Conservation (phyloP, 2,797 vertebrate genomes). For the Chromobotia macracanthus region DNA sequence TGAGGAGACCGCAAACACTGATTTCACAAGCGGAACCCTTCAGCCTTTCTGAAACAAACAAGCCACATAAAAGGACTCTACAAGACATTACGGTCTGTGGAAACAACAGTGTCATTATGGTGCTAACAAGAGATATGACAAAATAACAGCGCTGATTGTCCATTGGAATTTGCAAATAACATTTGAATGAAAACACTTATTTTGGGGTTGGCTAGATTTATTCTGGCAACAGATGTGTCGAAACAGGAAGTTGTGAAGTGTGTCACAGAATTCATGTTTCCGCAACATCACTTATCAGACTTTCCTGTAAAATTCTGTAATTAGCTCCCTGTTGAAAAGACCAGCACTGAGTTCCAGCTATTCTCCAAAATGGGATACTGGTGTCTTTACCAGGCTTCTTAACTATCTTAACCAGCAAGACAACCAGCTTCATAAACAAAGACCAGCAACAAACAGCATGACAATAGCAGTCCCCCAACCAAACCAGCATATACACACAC, state of each 20-base stretch:
- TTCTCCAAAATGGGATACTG: neutral
- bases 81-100: constrained; percentile 15
- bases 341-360: neutral
- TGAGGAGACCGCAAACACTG: constrained; percentile 3
- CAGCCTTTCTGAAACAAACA: constrained; percentile 37
- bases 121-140: neutral
- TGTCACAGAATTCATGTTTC: too few species aligned
- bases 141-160: constrained; percentile 1
- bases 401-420: neutral
- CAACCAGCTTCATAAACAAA: neutral
- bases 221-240: neutral
- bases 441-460: neutral
- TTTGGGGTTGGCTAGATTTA: neutral
- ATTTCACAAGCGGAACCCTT: constrained; percentile 20
- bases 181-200: neutral
- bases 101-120: constrained; percentile 4
- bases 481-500: neutral
- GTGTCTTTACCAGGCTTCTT: neutral
- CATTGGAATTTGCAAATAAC: constrained; percentile 6
- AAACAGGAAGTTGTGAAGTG: neutral
- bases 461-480: neutral
- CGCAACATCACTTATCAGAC: neutral
- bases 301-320: neutral
- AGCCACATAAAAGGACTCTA: constrained; percentile 33
- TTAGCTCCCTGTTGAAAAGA: neutral